Percentiles rank a stretch among this genome's conserved stretches.
Evolutionary conservation across 2,797 vertebrate species (phyloP).

Genomic region (Chloroceryle amazona): DNA sequence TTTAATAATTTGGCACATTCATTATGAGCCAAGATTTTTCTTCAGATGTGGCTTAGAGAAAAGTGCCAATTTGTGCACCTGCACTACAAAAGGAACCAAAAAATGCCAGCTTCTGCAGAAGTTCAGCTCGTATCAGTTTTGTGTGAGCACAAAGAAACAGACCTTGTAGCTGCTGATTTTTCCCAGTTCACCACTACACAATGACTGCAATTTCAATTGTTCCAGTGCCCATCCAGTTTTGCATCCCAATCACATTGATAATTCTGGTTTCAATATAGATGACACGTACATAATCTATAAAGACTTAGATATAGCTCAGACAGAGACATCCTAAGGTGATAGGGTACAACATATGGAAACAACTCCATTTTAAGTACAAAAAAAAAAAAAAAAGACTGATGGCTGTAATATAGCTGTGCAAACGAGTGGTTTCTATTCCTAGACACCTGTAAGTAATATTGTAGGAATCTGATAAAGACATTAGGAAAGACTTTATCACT

Average conservation of each 20-base stretch:
- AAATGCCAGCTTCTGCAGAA: constrained; percentile 42
- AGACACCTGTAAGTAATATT: constrained; percentile 8
- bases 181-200: neutral
- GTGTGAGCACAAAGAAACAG: neutral
- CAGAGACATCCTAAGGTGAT: constrained; percentile 8
- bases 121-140: neutral
- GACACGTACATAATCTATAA: neutral
- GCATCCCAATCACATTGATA: neutral
- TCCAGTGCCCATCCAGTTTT: neutral
- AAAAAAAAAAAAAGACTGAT: neutral
- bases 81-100: constrained; percentile 34
- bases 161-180: neutral
- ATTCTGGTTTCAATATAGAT: constrained; percentile 8
- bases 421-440: neutral
- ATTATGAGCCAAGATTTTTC: constrained; percentile 45
- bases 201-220: neutral
- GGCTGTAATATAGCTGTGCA: neutral
- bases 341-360: constrained; percentile 20
- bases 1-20: constrained; percentile 15
- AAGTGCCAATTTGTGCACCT: constrained; percentile 56
- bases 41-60: constrained; percentile 62
- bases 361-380: neutral
- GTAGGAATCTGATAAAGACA: neutral
- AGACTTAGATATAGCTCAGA: neutral
- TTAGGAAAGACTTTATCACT: neutral